Evolutionary conservation across 2,797 vertebrate species (phyloP).

Genomic region (Brotula barbata): DNA sequence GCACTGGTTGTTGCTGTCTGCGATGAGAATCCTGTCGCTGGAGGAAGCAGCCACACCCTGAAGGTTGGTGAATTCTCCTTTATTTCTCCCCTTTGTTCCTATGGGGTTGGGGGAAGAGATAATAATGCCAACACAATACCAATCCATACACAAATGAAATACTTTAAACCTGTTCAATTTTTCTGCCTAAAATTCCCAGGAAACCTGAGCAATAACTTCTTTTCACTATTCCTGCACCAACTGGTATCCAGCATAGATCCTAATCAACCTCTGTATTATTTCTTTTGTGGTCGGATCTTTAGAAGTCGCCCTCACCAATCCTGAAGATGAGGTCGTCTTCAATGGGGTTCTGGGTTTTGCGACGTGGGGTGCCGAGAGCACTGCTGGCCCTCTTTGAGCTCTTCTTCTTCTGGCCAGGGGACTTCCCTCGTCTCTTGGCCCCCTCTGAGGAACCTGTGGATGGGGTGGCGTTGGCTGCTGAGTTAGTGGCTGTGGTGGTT

Average conservation of each 20-base stretch:
- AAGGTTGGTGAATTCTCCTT: slow-evolving; percentile 98
- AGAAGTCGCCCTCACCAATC: slow-evolving; percentile 81
- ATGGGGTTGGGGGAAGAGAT: neutral
- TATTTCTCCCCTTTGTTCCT: slow-evolving; percentile 98
- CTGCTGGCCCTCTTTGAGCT: slow-evolving; percentile 93
- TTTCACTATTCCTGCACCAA: too few species aligned
- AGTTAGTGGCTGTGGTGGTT: slow-evolving; percentile 79
- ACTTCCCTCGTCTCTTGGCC: slow-evolving; percentile 92
- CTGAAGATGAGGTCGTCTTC: slow-evolving; percentile 96
- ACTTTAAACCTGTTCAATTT: too few species aligned
- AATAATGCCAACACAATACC: too few species aligned
- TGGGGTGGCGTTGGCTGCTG: slow-evolving; percentile 75
- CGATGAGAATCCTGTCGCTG: slow-evolving; percentile 90
- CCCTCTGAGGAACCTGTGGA: slow-evolving; percentile 87
- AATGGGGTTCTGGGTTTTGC: slow-evolving; percentile 93
- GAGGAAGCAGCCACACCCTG: slow-evolving; percentile 94
- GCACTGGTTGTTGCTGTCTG: slow-evolving; percentile 99
- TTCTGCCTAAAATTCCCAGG: too few species aligned
- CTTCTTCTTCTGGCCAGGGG: slow-evolving; percentile 92
- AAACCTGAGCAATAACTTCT: too few species aligned
- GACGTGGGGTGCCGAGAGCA: slow-evolving; percentile 92
- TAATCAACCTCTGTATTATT: too few species aligned
- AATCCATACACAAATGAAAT: too few species aligned
- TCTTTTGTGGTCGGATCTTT: neutral
- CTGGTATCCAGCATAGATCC: neutral